Conservation (phyloP, 2,797 vertebrate species). For the Telmatherina bonti region DNA sequence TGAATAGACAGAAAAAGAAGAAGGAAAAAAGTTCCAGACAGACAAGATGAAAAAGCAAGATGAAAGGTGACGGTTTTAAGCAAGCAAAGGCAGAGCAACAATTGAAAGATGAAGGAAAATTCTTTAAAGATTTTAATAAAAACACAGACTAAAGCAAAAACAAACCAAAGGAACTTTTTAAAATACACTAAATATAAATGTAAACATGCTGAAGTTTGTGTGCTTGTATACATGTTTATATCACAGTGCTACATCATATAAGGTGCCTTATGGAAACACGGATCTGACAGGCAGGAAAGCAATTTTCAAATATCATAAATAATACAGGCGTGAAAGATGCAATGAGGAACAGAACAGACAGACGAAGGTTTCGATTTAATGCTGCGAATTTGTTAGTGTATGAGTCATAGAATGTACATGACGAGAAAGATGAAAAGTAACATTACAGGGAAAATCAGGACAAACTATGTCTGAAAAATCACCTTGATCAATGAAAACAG, state of each 20-base stretch:
- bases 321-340: neutral
- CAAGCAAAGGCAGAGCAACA: constrained; percentile 42
- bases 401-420: too few relatives aligned
- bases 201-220: neutral
- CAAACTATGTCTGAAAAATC: neutral
- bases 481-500: constrained; percentile 21
- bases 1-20: constrained; percentile 17
- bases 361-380: neutral
- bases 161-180: constrained; percentile 37
- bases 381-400: neutral
- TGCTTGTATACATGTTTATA: neutral
- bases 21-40: constrained; percentile 28
- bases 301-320: neutral
- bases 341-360: neutral
- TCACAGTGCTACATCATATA: neutral
- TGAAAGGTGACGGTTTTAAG: constrained; percentile 61
- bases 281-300: constrained; percentile 8
- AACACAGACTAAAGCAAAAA: constrained; percentile 30
- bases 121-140: constrained; percentile 55
- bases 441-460: neutral
- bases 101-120: constrained; percentile 54
- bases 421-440: neutral
- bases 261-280: neutral
- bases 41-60: constrained; percentile 37
- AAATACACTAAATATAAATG: neutral